A percentile compares a stretch with the other conserved stretches of the same genome.
Conservation (phyloP, 2,113 vertebrate species). For the Sigmodon hispidus region DNA sequence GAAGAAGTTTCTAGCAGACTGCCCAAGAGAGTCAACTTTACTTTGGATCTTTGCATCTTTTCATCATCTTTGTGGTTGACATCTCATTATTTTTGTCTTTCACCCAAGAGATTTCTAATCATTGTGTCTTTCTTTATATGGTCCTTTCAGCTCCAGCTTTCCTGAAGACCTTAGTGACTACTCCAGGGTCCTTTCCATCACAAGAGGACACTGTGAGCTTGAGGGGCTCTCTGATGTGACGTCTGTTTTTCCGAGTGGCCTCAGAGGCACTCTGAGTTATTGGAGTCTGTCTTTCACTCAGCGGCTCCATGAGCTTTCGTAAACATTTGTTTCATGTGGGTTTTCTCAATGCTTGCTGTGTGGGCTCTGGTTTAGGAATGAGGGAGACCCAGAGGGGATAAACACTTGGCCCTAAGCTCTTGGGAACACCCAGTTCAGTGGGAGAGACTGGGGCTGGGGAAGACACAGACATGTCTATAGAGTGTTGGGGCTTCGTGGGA, state of each 20-base stretch:
- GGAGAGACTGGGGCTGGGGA: background rate
- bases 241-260: slow-evolving; percentile 40
- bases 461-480: background rate
- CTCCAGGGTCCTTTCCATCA: background rate
- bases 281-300: background rate
- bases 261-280: slow-evolving; percentile 1
- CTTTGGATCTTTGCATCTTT: background rate
- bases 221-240: background rate
- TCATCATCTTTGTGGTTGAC: background rate
- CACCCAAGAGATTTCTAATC: slow-evolving; percentile 3
- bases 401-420: background rate
- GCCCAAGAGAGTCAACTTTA: slow-evolving; percentile 26
- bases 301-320: background rate
- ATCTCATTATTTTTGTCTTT: background rate
- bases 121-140: background rate
- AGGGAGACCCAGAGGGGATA: background rate
- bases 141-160: background rate
- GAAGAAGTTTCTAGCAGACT: background rate
- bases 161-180: background rate
- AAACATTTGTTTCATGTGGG: slow-evolving; percentile 28
- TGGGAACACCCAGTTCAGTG: background rate
- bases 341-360: background rate
- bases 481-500: background rate
- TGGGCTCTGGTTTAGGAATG: background rate
- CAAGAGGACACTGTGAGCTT: background rate